phyloP scores from a whole-genome alignment of 2,113 vertebrate genomes.

The Mastomys natalensis region DNA sequence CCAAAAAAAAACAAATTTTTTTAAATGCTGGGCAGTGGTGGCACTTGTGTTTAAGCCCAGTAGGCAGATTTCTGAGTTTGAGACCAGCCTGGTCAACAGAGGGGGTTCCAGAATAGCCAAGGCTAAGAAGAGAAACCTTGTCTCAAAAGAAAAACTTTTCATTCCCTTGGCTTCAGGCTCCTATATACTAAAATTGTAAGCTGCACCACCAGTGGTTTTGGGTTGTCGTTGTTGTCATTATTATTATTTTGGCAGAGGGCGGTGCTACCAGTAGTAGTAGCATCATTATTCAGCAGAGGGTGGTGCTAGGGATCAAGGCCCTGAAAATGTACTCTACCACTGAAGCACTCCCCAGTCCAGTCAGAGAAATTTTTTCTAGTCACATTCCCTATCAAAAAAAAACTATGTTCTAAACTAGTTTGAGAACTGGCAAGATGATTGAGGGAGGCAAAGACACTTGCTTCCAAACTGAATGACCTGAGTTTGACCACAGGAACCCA shows the following conservation, averaged over 20 bases:
- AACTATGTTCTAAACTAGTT: background rate
- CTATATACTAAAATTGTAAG: background rate
- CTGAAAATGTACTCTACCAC: background rate
- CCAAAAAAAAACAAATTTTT: background rate
- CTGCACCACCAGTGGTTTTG: too few relatives aligned
- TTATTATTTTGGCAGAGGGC: too few relatives aligned
- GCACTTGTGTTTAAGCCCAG: background rate
- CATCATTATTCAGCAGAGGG: background rate
- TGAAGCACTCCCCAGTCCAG: background rate
- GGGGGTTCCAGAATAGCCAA: background rate
- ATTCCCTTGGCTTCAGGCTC: background rate
- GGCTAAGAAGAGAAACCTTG: background rate
- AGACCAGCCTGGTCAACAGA: background rate
- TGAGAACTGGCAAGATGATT: background rate
- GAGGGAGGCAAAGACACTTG: background rate
- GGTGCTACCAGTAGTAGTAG: too few relatives aligned
- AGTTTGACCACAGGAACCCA: background rate
- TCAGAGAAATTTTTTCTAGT: constrained; percentile 41
- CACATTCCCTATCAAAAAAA: constrained; percentile 48
- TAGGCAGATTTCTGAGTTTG: background rate
- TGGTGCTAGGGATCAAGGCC: background rate
- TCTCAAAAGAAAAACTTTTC: background rate
- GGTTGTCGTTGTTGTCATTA: background rate
- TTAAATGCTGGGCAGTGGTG: background rate
- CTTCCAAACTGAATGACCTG: background rate